These are phyloP conservation scores for Cyprinodon brontotheroides DNA, from an alignment of 2,113 vertebrate genomes.

Conservation along the genomic window DNA sequence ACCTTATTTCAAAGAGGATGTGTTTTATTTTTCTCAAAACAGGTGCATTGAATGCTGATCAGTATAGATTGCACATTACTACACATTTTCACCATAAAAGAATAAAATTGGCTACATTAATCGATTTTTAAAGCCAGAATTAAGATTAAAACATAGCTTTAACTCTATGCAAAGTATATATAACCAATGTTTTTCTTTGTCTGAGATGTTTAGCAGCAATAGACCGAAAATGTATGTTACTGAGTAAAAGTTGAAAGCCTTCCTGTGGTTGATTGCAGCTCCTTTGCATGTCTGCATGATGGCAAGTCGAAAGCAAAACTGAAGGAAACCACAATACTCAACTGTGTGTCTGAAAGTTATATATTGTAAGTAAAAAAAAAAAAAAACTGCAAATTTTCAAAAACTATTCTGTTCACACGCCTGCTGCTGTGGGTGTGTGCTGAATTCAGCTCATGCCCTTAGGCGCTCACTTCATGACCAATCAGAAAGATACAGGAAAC, in stretches of 20 bases:
- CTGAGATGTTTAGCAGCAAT: background rate
- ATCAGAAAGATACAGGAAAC: slow-evolving; percentile 75
- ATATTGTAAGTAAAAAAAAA: background rate
- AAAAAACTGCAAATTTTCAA: background rate
- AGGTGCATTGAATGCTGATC: background rate
- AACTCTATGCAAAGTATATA: background rate
- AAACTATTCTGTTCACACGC: background rate
- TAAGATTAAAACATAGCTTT: background rate
- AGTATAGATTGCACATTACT: background rate
- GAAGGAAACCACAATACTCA: slow-evolving; percentile 28
- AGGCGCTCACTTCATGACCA: slow-evolving; percentile 54
- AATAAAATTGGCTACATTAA: background rate
- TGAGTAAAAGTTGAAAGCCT: background rate
- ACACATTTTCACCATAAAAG: background rate
- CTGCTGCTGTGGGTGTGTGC: slow-evolving; percentile 19
- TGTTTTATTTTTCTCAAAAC: background rate
- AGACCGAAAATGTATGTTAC: background rate
- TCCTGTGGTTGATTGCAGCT: slow-evolving; percentile 25
- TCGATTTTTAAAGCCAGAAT: background rate
- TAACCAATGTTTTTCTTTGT: background rate
- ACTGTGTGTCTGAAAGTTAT: background rate
- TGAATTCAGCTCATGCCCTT: slow-evolving; percentile 28
- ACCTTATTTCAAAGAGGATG: background rate
- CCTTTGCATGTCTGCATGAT: background rate
- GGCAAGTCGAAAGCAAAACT: background rate